A percentile compares a stretch with the other conserved stretches of the same genome.
Conservation (phyloP, 2,797 vertebrate genomes). For the Mus caroli region DNA sequence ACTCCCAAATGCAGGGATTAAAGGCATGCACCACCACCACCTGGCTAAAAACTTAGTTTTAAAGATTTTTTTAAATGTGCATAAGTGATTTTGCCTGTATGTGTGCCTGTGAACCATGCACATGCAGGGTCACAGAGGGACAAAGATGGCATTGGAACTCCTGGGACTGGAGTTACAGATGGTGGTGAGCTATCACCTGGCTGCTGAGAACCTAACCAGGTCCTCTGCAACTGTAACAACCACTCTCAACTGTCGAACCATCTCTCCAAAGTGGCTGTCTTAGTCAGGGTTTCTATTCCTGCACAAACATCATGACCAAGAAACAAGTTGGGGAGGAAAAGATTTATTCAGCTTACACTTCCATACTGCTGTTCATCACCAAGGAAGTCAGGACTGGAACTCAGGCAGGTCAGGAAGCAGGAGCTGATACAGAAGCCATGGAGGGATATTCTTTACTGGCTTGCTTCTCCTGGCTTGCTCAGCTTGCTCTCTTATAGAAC, state of each 20-base stretch:
- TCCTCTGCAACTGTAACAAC: background rate
- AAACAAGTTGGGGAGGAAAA: too few species aligned
- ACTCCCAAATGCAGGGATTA: background rate
- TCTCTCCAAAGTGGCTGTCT: background rate
- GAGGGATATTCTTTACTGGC: too few species aligned
- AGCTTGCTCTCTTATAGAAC: too few species aligned
- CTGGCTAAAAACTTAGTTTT: background rate
- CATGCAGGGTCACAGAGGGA: background rate
- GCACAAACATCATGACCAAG: too few species aligned
- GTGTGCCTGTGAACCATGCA: background rate
- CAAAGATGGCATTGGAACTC: too few species aligned
- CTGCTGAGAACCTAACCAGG: background rate
- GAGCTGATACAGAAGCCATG: too few species aligned
- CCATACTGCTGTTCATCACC: too few species aligned
- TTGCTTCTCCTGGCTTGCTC: too few species aligned
- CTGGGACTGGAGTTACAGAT: background rate
- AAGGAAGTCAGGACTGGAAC: too few species aligned
- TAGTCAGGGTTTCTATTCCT: too few species aligned
- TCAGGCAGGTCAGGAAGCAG: too few species aligned
- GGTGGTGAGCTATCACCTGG: background rate
- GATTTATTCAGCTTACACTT: too few species aligned
- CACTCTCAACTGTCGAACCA: background rate
- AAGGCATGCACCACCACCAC: background rate
- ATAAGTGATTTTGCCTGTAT: background rate
- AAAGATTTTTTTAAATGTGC: background rate